These are phyloP conservation scores for Phanerotoma sp. DNA, from an alignment of 2,888 invertebrate species.

Conservation along the genomic window DNA sequence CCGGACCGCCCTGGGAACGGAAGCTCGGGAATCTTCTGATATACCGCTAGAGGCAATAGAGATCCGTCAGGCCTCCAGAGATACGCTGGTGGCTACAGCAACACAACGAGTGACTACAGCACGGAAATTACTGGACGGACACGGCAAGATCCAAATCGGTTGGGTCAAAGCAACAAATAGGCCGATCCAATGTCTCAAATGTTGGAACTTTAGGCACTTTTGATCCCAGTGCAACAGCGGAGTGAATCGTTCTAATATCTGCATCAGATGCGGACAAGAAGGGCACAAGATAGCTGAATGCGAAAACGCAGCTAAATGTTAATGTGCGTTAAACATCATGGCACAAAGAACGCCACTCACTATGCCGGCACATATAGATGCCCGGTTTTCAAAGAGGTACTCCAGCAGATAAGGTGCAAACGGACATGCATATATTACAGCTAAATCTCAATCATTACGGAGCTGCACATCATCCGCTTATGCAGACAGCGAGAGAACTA, in stretches of 20 bases:
- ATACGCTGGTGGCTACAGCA: constrained; percentile 20
- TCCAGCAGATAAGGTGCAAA: constrained; percentile 14
- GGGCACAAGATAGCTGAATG: constrained; percentile 26
- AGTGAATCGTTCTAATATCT: constrained; percentile 12
- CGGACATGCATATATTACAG: constrained; percentile 29
- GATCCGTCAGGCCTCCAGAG: constrained; percentile 19
- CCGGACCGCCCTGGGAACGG: background rate
- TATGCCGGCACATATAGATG: constrained; percentile 24
- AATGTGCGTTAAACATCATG: constrained; percentile 14
- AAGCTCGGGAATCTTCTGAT: background rate
- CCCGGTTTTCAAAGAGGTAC: constrained; percentile 22
- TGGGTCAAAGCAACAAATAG: constrained; percentile 20
- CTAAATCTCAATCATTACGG: constrained; percentile 34
- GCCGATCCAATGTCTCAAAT: background rate
- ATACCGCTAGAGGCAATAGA: constrained; percentile 2
- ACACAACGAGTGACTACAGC: constrained; percentile 10
- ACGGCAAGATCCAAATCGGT: constrained; percentile 18
- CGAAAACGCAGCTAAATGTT: constrained; percentile 2
- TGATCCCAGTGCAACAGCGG: constrained; percentile 13
- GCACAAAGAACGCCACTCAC: constrained; percentile 5
- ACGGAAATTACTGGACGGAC: background rate
- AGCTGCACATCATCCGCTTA: constrained; percentile 29
- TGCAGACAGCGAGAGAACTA: constrained; percentile 27
- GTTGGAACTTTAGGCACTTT: constrained; percentile 8
- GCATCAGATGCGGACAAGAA: constrained; percentile 24